phyloP scores from a whole-genome alignment of 2,888 invertebrate species.

The Lithophane semibrunnea region DNA sequence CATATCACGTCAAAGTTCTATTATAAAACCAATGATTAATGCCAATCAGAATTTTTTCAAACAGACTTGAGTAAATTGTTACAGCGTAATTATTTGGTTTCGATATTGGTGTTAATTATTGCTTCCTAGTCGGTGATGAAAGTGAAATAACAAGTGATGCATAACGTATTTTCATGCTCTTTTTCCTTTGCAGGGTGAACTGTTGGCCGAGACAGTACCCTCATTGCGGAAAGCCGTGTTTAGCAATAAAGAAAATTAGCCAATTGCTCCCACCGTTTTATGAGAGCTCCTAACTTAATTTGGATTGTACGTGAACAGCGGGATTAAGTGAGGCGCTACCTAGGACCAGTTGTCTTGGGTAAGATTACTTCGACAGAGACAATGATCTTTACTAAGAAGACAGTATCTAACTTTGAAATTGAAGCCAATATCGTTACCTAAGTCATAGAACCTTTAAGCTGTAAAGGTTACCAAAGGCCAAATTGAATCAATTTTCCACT shows the following conservation, averaged over 20 bases:
- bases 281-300: constrained; percentile 27
- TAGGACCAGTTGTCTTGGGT: constrained; percentile 1
- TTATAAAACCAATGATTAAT: constrained; percentile 11
- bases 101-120: constrained; percentile 48
- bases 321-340: constrained; percentile 3
- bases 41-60: neutral
- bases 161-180: constrained; percentile 56
- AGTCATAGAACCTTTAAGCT: neutral
- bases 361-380: constrained; percentile 2
- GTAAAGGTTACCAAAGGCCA: neutral
- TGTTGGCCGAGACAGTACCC: constrained; percentile 19
- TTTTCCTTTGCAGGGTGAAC: constrained; percentile 53
- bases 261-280: constrained; percentile 5
- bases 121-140: constrained; percentile 53
- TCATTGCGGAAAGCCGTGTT: constrained; percentile 28
- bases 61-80: constrained; percentile 1
- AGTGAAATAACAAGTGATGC: constrained; percentile 44
- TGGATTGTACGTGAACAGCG: constrained; percentile 6
- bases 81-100: constrained; percentile 35
- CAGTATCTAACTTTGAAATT: neutral
- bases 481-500: neutral
- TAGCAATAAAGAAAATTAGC: constrained; percentile 32
- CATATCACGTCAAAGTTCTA: constrained; percentile 11
- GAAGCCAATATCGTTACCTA: neutral
- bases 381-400: constrained; percentile 13